Base-by-base conservation (phyloP, 2,113 vertebrate species). In the Rhinoptilus africanus region DNA sequence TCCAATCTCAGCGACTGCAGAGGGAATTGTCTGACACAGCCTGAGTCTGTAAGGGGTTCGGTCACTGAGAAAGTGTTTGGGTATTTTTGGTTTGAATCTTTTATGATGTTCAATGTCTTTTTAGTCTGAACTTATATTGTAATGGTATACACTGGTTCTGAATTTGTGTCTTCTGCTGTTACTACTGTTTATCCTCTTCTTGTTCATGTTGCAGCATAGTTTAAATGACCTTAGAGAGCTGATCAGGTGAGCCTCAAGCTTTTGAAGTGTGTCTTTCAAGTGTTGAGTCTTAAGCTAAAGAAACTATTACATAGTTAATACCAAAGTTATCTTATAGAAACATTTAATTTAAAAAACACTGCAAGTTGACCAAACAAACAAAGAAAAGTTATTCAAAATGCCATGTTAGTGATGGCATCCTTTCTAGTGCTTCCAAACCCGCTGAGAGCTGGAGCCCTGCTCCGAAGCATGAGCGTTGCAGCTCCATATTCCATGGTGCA, bases 1-100 rank as follows among this genome's bases (percentile, higher is more conserved):
- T 95, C 77, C 67, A 95, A 0, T 88, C 84, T 48, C 92, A 94
- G 47, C 35, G 21, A 63, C 73, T 91, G 50, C 71, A 62, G 8
- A 53, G 93, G 62, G 56, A 28, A 84, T 78, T 81, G 22, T 67
- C 41, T 74, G 64, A 32, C 57, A 73, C 57, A 92, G 73, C 81
- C 43, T 32, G 22, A 89, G 92, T 79, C 69, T 92, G 80, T 39
- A 79, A 47, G 71, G 83, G 71, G 73, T 62, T 68, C 30, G 34
- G 34, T 89, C 93, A 35, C 47, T 68, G 69, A 85, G 50, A 93
- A 96, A 56, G n/a, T 7, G 8, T 79, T 87, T 88, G 80, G 78
- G 21, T 96, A 88, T 95, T 97, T 97, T 71, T 95, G 90, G 91
- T 97, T 96, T 85, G 26, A 64, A 12, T 94, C 54, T 96, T 89